Evolutionary conservation across 2,113 vertebrate species (phyloP).

Genomic region (Polypterus senegalus): DNA sequence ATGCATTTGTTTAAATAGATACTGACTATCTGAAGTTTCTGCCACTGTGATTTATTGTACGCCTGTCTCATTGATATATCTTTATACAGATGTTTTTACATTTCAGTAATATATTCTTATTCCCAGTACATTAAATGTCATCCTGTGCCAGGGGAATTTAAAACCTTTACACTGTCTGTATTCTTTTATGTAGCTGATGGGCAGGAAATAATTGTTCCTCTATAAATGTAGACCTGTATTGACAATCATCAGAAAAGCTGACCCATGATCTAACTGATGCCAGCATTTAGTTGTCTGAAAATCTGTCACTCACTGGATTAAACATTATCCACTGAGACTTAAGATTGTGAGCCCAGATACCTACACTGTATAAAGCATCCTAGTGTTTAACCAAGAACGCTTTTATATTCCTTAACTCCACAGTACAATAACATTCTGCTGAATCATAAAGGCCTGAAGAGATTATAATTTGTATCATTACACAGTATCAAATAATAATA

Average conservation of each 20-base stretch:
- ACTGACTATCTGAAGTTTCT: too few relatives aligned
- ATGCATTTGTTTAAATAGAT: too few relatives aligned
- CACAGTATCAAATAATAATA: too few relatives aligned
- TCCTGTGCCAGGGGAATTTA: constrained; percentile 32
- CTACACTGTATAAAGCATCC: constrained; percentile 18
- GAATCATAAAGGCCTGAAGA: too few relatives aligned
- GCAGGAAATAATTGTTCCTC: constrained; percentile 30
- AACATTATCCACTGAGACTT: constrained; percentile 23
- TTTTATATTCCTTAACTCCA: background rate
- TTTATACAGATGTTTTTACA: background rate
- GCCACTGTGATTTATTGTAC: too few relatives aligned
- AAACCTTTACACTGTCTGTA: constrained; percentile 30
- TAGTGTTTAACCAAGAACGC: constrained; percentile 2
- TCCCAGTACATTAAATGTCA: constrained; percentile 43
- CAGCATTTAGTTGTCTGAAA: constrained; percentile 28
- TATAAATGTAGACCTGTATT: constrained; percentile 36
- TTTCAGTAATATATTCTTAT: constrained; percentile 9
- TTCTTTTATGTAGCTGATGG: constrained; percentile 40
- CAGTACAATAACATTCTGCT: background rate
- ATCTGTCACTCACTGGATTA: constrained; percentile 28
- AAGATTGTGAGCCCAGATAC: constrained; percentile 25
- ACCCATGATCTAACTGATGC: constrained; percentile 27
- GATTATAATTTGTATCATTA: too few relatives aligned
- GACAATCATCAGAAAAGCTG: constrained; percentile 34
- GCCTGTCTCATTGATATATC: too few relatives aligned